Evolutionary conservation across 2,797 vertebrate species (phyloP).

Genomic region (Diplodus sargus): DNA sequence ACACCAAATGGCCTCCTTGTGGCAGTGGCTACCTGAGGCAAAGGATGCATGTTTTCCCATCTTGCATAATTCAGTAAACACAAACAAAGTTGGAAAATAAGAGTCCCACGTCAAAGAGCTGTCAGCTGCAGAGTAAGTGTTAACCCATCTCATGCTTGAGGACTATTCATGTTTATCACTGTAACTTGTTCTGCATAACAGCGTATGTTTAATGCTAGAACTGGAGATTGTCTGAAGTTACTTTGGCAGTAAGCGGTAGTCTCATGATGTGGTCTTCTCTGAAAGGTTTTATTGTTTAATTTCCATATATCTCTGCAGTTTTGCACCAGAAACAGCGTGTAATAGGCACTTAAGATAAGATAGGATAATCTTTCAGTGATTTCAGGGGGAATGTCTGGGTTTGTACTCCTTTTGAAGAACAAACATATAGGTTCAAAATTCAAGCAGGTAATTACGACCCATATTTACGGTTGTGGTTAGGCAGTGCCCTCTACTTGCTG

Average conservation of each 20-base stretch:
- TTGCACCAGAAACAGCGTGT: not conserved
- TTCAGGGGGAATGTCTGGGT: no score
- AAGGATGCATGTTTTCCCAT: conserved; percentile 11
- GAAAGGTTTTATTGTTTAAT: not conserved
- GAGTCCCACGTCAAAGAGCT: conserved; percentile 6
- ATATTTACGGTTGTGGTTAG: no score
- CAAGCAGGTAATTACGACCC: no score
- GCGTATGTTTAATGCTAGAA: not conserved
- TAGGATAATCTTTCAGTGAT: no score
- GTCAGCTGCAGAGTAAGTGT: conserved; percentile 1
- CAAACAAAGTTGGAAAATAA: conserved; percentile 33
- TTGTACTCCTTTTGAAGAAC: no score
- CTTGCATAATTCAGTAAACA: conserved; percentile 38
- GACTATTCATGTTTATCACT: not conserved
- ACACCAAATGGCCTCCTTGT: conserved; percentile 14
- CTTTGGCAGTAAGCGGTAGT: not conserved
- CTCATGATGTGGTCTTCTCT: not conserved
- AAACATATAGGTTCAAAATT: no score
- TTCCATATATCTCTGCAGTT: not conserved
- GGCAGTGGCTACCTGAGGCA: conserved; percentile 14
- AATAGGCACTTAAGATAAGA: not conserved
- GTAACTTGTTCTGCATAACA: not conserved
- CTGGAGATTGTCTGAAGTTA: not conserved
- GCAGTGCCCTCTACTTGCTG: no score
- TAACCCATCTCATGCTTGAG: not conserved